A percentile compares a stretch with the other conserved stretches of the same genome.
phyloP scores from a whole-genome alignment of 2,888 invertebrate species.

The Carcina quercana region DNA sequence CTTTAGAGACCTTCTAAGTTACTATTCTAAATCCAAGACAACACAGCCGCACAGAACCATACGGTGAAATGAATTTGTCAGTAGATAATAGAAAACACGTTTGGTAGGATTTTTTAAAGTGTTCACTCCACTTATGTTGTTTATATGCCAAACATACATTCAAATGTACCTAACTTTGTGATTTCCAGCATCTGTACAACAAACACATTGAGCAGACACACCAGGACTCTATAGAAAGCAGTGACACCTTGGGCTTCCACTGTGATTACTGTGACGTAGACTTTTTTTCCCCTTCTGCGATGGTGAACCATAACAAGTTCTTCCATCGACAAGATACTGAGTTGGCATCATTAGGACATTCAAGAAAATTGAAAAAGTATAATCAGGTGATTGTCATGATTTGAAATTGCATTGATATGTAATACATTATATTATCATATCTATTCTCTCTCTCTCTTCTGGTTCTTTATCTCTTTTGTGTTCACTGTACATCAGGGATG shows the following conservation, averaged over 20 bases:
- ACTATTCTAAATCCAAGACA: too few relatives aligned
- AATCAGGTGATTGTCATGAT: conserved; percentile 55
- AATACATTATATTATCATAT: too few relatives aligned
- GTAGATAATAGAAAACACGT: background rate
- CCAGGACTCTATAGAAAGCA: conserved; percentile 40
- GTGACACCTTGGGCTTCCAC: conserved; percentile 35
- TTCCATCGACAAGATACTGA: conserved; percentile 61
- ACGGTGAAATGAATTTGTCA: too few relatives aligned
- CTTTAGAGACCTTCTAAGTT: too few relatives aligned
- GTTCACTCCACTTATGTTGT: background rate
- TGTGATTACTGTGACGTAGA: conserved; percentile 74
- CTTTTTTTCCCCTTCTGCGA: conserved; percentile 71
- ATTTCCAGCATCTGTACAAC: conserved; percentile 72
- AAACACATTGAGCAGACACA: conserved; percentile 68
- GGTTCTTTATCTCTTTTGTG: too few relatives aligned
- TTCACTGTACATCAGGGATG: too few relatives aligned
- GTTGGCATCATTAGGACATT: conserved; percentile 48
- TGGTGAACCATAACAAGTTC: conserved; percentile 73
- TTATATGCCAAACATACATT: background rate
- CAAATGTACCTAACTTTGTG: conserved; percentile 10
- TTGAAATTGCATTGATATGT: too few relatives aligned
- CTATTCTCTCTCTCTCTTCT: too few relatives aligned
- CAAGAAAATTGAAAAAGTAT: conserved; percentile 50
- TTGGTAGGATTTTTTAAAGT: background rate
- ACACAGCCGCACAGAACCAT: too few relatives aligned